Evolutionary conservation across 2,113 vertebrate genomes (phyloP), one percentile per base, ranked within the genome.

Genomic region (Ramphastos sulfuratus): DNA sequence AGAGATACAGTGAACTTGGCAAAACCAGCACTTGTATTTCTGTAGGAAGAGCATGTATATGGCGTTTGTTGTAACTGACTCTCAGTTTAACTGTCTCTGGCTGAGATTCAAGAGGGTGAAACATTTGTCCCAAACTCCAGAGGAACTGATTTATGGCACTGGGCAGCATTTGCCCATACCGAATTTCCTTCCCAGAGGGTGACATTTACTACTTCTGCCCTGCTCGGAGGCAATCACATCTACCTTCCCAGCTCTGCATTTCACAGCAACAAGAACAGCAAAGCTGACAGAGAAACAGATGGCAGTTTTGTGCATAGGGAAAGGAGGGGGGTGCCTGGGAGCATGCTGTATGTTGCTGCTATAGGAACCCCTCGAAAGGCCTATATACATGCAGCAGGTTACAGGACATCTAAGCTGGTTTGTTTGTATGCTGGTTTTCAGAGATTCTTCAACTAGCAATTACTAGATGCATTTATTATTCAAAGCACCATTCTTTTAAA

Each of bases 231-330:
- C 84, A 80, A 37, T 60, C 79, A 10, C 66, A 48, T 73, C 50
- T 66, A 87, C 60, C 70, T 91, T 89, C 85, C 82, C 80, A 67
- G 48, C 61, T 83, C 72, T 81, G 79, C 69, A 39, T 88, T 94
- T 67, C 92, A 50, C 54, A 89, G 75, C 67, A 94, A 56, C 4
- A 6, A 67, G 88, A 92, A 85, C 48, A 75, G 73, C 7, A 31
- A 90, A 76, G 72, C 85, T 94, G 87, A 85, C 75, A 61, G 75
- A 64, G 85, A 89, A 95, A 69, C 76, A n/a, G 65, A 89, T 33
- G 89, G 87, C 75, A 77, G 85, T 28, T 92, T 42, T 52, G 42
- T 77, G 89, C 87, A 44, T 8, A 65, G 0, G 1, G 82, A 67
- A 76, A 82, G 55, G 48, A 64, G 82, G 93, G 63, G 82, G 94